Percentiles rank a stretch among this genome's conserved stretches.
Evolutionary conservation across 2,113 vertebrate species (phyloP).

Genomic region (Ceuthmochares aereus): DNA sequence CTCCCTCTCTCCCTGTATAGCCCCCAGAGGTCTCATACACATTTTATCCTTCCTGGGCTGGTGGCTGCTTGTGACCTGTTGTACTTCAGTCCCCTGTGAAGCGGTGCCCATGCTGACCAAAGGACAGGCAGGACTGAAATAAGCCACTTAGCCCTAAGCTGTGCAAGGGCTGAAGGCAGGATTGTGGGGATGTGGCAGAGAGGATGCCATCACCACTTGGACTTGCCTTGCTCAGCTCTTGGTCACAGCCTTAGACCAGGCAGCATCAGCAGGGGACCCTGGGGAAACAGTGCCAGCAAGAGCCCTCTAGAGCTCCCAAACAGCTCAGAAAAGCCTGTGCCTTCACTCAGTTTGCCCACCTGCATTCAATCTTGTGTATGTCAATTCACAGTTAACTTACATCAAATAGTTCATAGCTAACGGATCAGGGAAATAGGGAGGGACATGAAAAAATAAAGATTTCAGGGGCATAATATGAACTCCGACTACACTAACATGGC

Average conservation of each 20-base stretch:
- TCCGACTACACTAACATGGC: not conserved
- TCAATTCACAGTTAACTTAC: not conserved
- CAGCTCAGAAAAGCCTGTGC: not conserved
- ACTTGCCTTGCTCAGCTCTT: fast-evolving
- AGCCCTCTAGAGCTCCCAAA: not conserved
- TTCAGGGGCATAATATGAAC: not conserved
- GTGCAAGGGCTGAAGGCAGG: not conserved
- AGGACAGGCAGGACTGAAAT: not conserved
- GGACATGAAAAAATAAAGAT: not conserved
- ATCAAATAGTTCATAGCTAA: not conserved
- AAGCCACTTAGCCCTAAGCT: not conserved
- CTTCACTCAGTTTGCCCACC: not conserved
- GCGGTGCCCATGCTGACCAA: not conserved
- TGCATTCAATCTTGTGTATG: not conserved
- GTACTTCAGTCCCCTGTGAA: not conserved
- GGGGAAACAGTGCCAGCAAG: not conserved
- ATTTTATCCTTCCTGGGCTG: not conserved
- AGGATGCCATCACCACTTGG: fast-evolving
- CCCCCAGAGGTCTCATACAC: not conserved
- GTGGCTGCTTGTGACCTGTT: not conserved
- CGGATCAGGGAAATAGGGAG: not conserved
- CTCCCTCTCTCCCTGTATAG: not conserved
- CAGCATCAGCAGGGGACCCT: fast-evolving
- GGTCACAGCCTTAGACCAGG: not conserved
- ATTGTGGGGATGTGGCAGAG: not conserved